These are phyloP conservation scores for Mizuhopecten yessoensis DNA, from an alignment of 1,140 invertebrate species.

Conservation along the genomic window DNA sequence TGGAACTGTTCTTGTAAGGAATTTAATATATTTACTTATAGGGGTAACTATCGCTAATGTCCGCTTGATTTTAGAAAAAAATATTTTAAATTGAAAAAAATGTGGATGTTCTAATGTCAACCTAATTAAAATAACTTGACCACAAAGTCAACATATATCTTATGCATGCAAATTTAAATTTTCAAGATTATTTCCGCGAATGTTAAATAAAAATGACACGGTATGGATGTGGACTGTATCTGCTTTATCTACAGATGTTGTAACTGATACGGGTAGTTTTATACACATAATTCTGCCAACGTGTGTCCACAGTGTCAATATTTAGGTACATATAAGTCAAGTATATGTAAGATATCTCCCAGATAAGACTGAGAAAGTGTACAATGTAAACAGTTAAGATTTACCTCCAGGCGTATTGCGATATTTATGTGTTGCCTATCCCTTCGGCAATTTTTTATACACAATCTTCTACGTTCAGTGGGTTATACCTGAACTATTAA, in stretches of 20 bases:
- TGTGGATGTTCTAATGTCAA: too few species aligned
- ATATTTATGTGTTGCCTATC: neutral
- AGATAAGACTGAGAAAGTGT: neutral
- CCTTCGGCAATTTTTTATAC: neutral
- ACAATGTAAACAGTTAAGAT: neutral
- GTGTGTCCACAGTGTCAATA: neutral
- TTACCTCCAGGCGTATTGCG: neutral
- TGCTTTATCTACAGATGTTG: neutral
- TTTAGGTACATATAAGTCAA: slow-evolving; percentile 5
- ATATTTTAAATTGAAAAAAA: too few species aligned
- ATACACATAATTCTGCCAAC: slow-evolving; percentile 33
- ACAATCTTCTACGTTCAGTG: neutral
- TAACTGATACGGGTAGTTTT: neutral
- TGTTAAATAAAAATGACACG: neutral
- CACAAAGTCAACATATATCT: too few species aligned
- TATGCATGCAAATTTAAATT: too few species aligned
- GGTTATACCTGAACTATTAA: neutral
- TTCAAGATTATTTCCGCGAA: too few species aligned
- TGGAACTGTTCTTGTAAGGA: too few species aligned
- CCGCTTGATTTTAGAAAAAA: too few species aligned
- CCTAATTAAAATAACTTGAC: too few species aligned
- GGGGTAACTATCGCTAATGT: too few species aligned
- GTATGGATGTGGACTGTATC: neutral
- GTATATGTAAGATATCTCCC: neutral
- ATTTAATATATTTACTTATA: too few species aligned